A percentile compares a stretch with the other conserved stretches of the same genome.
Evolutionary conservation across 1,140 invertebrate species (phyloP).

Genomic region (Saccostrea glomerata): DNA sequence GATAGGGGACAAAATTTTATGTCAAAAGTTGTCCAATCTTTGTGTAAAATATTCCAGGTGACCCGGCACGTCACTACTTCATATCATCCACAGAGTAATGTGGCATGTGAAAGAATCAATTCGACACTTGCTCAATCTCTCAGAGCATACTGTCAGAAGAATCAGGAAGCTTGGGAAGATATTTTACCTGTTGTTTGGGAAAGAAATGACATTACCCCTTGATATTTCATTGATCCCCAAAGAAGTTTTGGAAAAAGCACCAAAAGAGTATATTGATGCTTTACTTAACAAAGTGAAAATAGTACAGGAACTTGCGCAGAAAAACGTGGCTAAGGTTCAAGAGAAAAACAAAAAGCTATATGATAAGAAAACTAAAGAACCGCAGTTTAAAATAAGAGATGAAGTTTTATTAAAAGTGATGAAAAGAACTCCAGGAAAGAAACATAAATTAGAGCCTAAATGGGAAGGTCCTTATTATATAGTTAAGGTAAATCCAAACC

Average conservation of each 20-base stretch:
- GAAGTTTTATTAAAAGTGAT: constrained; percentile 9
- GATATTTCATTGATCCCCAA: too few relatives aligned
- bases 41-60: constrained; percentile 46
- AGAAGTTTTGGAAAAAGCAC: too few relatives aligned
- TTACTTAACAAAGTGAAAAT: background rate
- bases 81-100: constrained; percentile 47
- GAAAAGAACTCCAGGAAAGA: background rate
- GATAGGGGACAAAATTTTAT: constrained; percentile 55
- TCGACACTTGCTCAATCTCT: background rate
- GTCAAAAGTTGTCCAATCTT: constrained; percentile 46
- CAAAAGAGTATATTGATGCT: background rate
- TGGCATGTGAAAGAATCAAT: constrained; percentile 35
- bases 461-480: too few relatives aligned
- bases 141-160: background rate
- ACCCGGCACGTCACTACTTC: constrained; percentile 18
- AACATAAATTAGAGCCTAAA: background rate
- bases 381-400: too few relatives aligned
- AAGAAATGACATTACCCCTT: background rate
- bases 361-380: too few relatives aligned
- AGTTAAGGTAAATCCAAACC: too few relatives aligned
- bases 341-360: too few relatives aligned
- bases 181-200: background rate
- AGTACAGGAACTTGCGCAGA: background rate
- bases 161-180: constrained; percentile 6
- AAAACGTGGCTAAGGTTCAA: background rate